phyloP scores from a whole-genome alignment of 2,113 vertebrate genomes.

The Melozone crissalis region DNA sequence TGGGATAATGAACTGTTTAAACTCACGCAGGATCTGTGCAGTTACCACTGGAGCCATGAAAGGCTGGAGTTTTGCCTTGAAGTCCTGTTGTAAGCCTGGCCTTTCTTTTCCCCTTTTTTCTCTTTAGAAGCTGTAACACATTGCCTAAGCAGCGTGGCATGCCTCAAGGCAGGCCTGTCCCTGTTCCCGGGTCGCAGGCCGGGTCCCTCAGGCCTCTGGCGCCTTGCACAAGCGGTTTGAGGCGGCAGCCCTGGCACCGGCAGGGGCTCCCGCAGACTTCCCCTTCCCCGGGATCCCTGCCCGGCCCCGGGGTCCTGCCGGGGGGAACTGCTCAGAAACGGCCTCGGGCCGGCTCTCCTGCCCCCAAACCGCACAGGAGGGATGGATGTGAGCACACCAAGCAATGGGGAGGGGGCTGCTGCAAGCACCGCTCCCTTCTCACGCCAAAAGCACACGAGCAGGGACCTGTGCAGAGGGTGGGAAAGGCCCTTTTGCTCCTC shows the following conservation, averaged over 20 bases:
- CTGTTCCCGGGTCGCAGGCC: background rate
- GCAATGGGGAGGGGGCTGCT: background rate
- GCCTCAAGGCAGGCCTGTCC: constrained; percentile 2
- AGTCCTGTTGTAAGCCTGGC: background rate
- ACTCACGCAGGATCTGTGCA: background rate
- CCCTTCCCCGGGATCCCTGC: background rate
- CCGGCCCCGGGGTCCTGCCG: background rate
- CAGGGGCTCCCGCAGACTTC: background rate
- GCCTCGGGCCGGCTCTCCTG: background rate
- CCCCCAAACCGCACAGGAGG: rapidly evolving
- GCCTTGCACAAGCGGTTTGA: background rate
- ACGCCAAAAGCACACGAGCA: rapidly evolving
- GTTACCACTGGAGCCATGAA: background rate
- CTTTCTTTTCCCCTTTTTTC: background rate
- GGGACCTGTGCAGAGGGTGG: background rate
- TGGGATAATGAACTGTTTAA: background rate
- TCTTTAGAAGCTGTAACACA: rapidly evolving
- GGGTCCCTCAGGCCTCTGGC: rapidly evolving
- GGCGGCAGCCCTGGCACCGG: background rate
- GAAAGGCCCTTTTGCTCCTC: background rate
- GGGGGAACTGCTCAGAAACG: rapidly evolving
- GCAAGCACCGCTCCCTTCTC: background rate
- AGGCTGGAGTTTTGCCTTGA: background rate
- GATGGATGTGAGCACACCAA: background rate
- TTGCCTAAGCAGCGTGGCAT: background rate